Evolutionary conservation across 1,140 invertebrate species (phyloP).

Genomic region (Macrotrachela quadricornifera): DNA sequence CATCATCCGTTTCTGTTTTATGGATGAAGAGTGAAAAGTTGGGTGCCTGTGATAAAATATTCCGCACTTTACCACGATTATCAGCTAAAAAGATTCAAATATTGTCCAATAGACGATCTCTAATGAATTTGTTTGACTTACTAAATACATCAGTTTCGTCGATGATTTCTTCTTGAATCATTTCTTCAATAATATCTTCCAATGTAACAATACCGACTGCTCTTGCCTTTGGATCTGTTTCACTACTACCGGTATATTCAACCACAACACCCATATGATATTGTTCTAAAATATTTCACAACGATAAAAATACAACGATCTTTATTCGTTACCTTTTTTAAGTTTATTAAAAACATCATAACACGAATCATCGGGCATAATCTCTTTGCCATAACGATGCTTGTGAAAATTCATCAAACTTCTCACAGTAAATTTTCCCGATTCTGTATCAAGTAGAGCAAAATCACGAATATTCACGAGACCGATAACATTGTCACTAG

Average conservation of each 20-base stretch:
- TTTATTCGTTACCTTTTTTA: constrained; percentile 46
- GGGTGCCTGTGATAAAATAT: neutral
- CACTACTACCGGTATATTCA: neutral
- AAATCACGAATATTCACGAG: constrained; percentile 6
- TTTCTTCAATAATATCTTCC: constrained; percentile 39
- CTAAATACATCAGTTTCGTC: constrained; percentile 31
- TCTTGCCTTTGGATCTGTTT: constrained; percentile 13
- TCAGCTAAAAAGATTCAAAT: neutral
- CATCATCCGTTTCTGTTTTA: neutral
- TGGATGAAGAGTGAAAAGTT: neutral
- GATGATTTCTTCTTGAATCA: constrained; percentile 35
- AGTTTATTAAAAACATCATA: constrained; percentile 90
- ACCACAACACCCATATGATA: constrained; percentile 8
- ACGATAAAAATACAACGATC: too few species aligned
- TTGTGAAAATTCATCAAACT: constrained; percentile 4
- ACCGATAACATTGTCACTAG: constrained; percentile 3
- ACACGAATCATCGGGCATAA: constrained; percentile 59
- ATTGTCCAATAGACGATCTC: neutral
- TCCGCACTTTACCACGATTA: neutral
- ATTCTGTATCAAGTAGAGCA: constrained; percentile 32
- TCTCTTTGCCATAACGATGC: neutral
- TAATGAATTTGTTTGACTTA: neutral
- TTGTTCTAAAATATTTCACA: neutral
- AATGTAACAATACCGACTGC: constrained; percentile 37
- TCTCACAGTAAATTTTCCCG: constrained; percentile 1